Evolutionary conservation across 2,888 invertebrate genomes (phyloP).

Genomic region (Leucophenga montana): DNA sequence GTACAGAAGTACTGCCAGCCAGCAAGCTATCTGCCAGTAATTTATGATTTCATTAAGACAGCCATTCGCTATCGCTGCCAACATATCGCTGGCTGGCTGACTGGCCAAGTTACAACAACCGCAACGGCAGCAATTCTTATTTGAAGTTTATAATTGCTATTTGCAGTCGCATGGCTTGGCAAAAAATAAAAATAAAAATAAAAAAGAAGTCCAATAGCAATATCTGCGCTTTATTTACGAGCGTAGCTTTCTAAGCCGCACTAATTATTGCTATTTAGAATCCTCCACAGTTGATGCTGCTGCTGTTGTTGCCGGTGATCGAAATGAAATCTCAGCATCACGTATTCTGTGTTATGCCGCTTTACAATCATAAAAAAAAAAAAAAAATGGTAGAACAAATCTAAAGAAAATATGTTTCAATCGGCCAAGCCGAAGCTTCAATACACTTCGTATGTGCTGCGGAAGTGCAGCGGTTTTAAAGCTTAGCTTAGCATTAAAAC

Average conservation of each 20-base stretch:
- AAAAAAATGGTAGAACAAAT: conserved; percentile 30
- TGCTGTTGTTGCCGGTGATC: conserved; percentile 14
- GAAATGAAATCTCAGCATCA: conserved; percentile 68
- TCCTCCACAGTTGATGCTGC: conserved; percentile 45
- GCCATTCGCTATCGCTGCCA: conserved; percentile 65
- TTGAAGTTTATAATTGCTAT: conserved; percentile 58
- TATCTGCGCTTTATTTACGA: conserved; percentile 1
- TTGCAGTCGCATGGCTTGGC: conserved; percentile 29
- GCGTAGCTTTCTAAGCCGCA: conserved; percentile 64
- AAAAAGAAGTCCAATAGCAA: too few relatives aligned
- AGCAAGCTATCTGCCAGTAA: conserved; percentile 47
- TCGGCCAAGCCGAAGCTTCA: too few relatives aligned
- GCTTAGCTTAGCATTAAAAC: neutral
- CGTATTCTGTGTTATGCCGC: conserved; percentile 74
- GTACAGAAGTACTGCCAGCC: conserved; percentile 34
- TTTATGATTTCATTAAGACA: conserved; percentile 72
- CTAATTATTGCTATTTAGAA: conserved; percentile 68
- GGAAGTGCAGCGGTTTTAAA: conserved; percentile 22
- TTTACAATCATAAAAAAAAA: conserved; percentile 59
- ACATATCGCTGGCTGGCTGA: conserved; percentile 64
- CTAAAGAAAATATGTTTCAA: conserved; percentile 19
- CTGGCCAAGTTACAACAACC: conserved; percentile 48
- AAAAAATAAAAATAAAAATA: too few relatives aligned
- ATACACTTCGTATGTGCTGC: too few relatives aligned
- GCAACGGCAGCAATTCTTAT: conserved; percentile 61